Evolutionary conservation across 2,888 invertebrate species (phyloP).

Genomic region (Yponomeuta evonymella): DNA sequence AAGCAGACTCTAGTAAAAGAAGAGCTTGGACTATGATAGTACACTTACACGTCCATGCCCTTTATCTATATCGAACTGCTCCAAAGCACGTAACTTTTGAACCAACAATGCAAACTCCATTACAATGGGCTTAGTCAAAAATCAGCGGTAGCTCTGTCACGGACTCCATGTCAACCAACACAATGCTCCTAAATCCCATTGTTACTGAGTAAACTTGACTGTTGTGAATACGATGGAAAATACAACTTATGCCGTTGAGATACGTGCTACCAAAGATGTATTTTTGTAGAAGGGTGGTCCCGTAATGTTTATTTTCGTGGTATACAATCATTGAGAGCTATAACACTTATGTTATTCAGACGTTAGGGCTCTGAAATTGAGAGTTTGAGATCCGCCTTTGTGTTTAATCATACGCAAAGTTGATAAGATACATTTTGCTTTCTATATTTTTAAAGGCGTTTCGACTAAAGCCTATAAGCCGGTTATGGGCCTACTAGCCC

Average conservation of each 20-base stretch:
- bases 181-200: conserved; percentile 16
- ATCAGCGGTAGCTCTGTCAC: conserved; percentile 23
- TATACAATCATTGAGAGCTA: neutral
- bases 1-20: too few relatives aligned
- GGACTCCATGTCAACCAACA: conserved; percentile 24
- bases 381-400: too few relatives aligned
- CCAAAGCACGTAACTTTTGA: conserved; percentile 23
- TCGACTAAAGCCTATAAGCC: too few relatives aligned
- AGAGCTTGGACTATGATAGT: too few relatives aligned
- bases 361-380: too few relatives aligned
- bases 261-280: neutral
- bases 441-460: too few relatives aligned
- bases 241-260: neutral
- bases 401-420: too few relatives aligned
- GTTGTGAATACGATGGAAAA: neutral
- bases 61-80: conserved; percentile 1
- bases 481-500: too few relatives aligned
- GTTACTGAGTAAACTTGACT: neutral
- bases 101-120: conserved; percentile 32
- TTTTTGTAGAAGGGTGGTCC: neutral
- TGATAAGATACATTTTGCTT: too few relatives aligned
- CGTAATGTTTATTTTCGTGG: neutral
- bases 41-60: too few relatives aligned
- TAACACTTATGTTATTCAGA: too few relatives aligned
- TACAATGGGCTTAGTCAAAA: conserved; percentile 29